Evolutionary conservation across 2,113 vertebrate genomes (phyloP).

Genomic region (Malurus cyaneus): DNA sequence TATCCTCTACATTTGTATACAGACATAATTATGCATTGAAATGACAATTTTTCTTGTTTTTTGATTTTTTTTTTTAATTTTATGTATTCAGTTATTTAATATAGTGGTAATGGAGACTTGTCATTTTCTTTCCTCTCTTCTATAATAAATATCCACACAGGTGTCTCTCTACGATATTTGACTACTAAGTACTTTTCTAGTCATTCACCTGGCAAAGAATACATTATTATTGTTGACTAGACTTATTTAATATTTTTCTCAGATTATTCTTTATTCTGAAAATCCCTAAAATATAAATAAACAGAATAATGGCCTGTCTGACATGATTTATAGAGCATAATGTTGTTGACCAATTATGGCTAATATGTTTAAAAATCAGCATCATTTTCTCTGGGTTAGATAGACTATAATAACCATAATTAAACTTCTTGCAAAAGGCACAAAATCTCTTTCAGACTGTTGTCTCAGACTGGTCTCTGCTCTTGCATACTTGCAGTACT

Average conservation of each 20-base stretch:
- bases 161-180: not conserved
- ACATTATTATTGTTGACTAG: not conserved
- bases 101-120: not conserved
- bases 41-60: not conserved
- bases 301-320: not conserved
- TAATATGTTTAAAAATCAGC: not conserved
- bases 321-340: not conserved
- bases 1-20: not conserved
- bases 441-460: not conserved
- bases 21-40: not conserved
- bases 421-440: not conserved
- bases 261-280: not conserved
- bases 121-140: not conserved
- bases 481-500: not conserved
- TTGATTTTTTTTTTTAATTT: not conserved
- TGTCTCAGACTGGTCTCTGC: not conserved
- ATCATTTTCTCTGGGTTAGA: not conserved
- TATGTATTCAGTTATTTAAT: not conserved
- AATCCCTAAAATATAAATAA: not conserved
- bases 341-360: not conserved
- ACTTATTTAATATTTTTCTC: not conserved
- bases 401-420: not conserved
- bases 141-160: accelerated
- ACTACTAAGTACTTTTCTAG: not conserved
- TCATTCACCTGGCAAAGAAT: not conserved